phyloP scores from a whole-genome alignment of 2,113 vertebrate genomes.

The Natator depressus region DNA sequence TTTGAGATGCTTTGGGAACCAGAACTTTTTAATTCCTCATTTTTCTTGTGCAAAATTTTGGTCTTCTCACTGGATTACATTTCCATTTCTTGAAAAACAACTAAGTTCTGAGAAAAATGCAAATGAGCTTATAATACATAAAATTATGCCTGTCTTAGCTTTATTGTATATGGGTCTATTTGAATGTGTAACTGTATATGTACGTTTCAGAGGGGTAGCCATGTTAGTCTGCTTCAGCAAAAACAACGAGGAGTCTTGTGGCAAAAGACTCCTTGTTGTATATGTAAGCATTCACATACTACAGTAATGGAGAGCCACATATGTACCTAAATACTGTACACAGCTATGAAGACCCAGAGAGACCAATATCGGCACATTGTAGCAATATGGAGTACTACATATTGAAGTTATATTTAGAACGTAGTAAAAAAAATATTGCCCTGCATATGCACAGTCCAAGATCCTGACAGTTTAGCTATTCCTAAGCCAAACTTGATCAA shows the following conservation, averaged over 20 bases:
- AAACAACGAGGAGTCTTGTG: too few species aligned
- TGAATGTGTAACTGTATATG: neutral
- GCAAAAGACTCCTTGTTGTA: too few species aligned
- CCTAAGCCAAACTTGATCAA: neutral
- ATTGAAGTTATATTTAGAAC: neutral
- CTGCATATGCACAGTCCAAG: slow-evolving; percentile 4
- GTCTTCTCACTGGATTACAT: neutral
- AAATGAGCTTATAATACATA: neutral
- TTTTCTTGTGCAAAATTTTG: neutral
- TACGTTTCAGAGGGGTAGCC: too few species aligned
- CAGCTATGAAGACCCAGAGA: neutral
- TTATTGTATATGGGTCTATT: neutral
- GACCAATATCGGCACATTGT: neutral
- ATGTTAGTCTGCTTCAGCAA: too few species aligned
- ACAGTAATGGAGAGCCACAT: neutral
- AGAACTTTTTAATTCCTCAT: neutral
- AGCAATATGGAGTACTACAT: neutral
- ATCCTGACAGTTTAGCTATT: neutral
- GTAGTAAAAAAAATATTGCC: neutral
- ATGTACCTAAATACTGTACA: neutral
- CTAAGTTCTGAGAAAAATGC: neutral
- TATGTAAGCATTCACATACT: neutral
- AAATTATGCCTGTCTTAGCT: neutral
- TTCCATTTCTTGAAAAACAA: neutral
- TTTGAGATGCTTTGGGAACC: neutral